Conservation (phyloP, 2,797 vertebrate species). For the Acanthopagrus latus region DNA sequence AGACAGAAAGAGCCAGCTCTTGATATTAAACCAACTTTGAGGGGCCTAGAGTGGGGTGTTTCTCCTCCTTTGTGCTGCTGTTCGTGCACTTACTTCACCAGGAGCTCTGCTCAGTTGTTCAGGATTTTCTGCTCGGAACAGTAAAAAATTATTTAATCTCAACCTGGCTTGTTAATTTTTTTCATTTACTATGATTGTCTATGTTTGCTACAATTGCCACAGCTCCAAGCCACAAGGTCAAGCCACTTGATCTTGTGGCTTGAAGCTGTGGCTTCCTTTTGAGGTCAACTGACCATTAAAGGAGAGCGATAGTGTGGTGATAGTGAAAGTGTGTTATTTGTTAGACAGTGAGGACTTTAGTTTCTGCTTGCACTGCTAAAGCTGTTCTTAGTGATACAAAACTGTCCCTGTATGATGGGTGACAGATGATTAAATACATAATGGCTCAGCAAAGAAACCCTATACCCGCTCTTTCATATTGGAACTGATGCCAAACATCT, state of each 20-base stretch:
- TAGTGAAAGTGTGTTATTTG: constrained; percentile 28
- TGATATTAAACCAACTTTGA: constrained; percentile 79
- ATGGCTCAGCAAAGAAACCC: constrained; percentile 48
- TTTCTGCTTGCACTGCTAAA: not conserved
- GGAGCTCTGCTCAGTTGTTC: constrained; percentile 26
- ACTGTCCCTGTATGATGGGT: not conserved
- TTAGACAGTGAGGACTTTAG: not conserved
- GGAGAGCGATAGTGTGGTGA: constrained; percentile 14
- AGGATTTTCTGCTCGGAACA: not conserved
- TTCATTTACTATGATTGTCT: constrained; percentile 11
- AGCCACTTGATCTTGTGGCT: constrained; percentile 36
- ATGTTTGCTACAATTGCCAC: constrained; percentile 28
- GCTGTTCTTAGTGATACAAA: not conserved
- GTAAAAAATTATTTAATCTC: not conserved
- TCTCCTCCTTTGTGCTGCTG: constrained; percentile 59
- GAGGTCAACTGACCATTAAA: constrained; percentile 27
- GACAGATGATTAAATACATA: constrained; percentile 32
- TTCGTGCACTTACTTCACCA: constrained; percentile 57
- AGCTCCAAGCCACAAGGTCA: constrained; percentile 45
- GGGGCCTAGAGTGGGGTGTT: constrained; percentile 74
- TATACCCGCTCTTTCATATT: constrained; percentile 41
- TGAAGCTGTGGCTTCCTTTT: constrained; percentile 22
- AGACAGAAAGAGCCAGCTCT: constrained; percentile 67
- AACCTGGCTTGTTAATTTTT: constrained; percentile 21
- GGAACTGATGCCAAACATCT: constrained; percentile 45